Base-by-base conservation (phyloP, 2,888 invertebrate species). In the Sarcophaga rosellei region DNA sequence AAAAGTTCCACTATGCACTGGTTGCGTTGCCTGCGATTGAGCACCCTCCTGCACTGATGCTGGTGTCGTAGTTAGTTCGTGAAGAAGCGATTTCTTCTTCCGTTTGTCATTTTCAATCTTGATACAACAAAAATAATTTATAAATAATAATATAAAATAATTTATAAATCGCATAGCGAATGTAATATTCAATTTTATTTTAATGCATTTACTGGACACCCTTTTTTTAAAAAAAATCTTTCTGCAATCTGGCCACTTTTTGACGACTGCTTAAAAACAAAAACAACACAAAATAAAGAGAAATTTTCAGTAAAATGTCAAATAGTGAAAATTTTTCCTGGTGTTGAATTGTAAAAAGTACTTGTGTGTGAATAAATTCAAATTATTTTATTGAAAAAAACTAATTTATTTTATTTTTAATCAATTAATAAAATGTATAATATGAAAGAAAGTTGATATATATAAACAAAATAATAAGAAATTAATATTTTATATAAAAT, bases 241-340 rank as follows among this genome's bases (percentile, higher is more conserved):
- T 15, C 4, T 53, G 4, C 53, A 53, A 53, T 53, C 53, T 53
- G 53, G 53, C 17, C 12, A 53, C 53, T 12, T 47, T 75, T 12
- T 47, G 8, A 20, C n/a, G 10, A 3, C 53, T 8, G 35, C 8
- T 25, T 15, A 66, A 66, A 35, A 66, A 66, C 66, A 20, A 21
- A 20, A 21, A 66, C 45, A 45, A 45, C 6, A 35, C 8, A 25
- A 35, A 65, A 68, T 15, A 47, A 69, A 69, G 68, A 68, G 47
- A 47, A 47, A 68, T 45, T 45, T 35, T 59, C 15, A 72, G 25
- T 15, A 20, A 44, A 59, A 45, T 63, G 35, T 65, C 44, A 78
- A 78, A 53, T 69, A 68, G 75, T 76, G 63, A 81, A 76, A 76
- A 76, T 17, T 35, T 76, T 76, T 59, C 20, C 25, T 65, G 70